A percentile compares a stretch with the other conserved stretches of the same genome.
Conservation (phyloP, 2,888 invertebrate species). For the Polyommatus icarus region DNA sequence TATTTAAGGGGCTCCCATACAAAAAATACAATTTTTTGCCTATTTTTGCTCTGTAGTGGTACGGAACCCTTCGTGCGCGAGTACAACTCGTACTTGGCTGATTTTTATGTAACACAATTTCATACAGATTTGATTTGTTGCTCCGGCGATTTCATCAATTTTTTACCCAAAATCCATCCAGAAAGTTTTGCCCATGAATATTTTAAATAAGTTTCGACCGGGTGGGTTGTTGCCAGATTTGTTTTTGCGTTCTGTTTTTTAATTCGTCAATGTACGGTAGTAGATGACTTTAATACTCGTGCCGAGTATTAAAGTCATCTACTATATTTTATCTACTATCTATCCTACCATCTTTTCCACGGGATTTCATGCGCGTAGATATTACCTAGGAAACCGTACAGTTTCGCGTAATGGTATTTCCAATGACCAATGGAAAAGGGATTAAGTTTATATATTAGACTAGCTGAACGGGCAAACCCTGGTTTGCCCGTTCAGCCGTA, state of each 20-base stretch:
- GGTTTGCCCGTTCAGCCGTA: no score
- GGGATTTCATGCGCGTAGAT: not conserved
- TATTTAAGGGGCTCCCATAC: no score
- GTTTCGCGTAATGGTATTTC: not conserved
- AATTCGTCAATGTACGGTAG: no score
- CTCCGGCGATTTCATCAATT: not conserved
- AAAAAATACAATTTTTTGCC: no score
- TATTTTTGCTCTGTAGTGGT: no score
- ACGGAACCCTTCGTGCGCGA: no score
- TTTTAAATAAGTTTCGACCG: slow-evolving; percentile 11
- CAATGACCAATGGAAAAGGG: not conserved
- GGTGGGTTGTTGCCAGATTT: not conserved
- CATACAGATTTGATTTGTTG: slow-evolving; percentile 12
- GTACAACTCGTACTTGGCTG: no score
- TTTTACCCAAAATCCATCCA: slow-evolving; percentile 1
- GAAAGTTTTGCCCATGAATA: slow-evolving; percentile 16
- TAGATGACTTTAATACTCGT: not conserved
- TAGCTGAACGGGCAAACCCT: no score
- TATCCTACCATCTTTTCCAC: not conserved
- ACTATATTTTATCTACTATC: no score
- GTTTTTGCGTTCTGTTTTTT: not conserved
- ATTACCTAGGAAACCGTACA: no score
- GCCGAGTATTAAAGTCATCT: no score
- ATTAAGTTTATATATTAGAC: no score
- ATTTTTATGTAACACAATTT: slow-evolving; percentile 22